Evolutionary conservation across 1,140 invertebrate species (phyloP), one percentile per base, ranked within the genome.

Genomic region (Cyphomyrmex costatus): DNA sequence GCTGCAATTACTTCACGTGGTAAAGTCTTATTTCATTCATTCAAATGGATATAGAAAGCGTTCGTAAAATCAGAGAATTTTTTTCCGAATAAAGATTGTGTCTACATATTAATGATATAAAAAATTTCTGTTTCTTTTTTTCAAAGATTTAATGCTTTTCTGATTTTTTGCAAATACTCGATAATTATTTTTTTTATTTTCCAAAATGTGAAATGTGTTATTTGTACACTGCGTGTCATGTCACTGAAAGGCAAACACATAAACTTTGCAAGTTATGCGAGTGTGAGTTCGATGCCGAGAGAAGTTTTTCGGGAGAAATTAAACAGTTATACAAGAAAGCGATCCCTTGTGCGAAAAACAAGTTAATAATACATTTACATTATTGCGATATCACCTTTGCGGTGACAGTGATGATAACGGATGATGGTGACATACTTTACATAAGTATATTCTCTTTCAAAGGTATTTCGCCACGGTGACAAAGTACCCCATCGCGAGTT

Each of bases 391-490:
- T 21, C 30, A 36, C 49, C 56, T 74, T 36, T 56, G 78, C 12
- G 30, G 12, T 74, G 53, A 83, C 68, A 73, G 68, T 83, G 27
- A 83, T 49, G 66, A 49, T 83, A 74, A 83, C 56, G n/a, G 24
- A 74, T 74, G 68, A 60, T 21, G 51, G 33, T 19, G 19, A 30
- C 21, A 42, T n/a, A 74, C 58, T 27, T 74, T 83, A 60, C 10
- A 83, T n/a, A 53, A 74, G 8, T 74, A 60, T 73, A 6, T 60
- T 74, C 46, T 88, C 46, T 87, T 68, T 90, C 65, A 3, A 92
- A 95, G 95, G 92, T 95, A 78, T 95, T 95, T 73, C 92, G 95
- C 74, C 95, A 95, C 71, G 95, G 95, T 58, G 95, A 95, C 51
- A 95, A 95, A 86, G 93, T 95, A 46, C 94, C 94, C 16, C 93